These are phyloP conservation scores for Lucilia sericata DNA, from an alignment of 1,140 invertebrate genomes.

Conservation along the genomic window DNA sequence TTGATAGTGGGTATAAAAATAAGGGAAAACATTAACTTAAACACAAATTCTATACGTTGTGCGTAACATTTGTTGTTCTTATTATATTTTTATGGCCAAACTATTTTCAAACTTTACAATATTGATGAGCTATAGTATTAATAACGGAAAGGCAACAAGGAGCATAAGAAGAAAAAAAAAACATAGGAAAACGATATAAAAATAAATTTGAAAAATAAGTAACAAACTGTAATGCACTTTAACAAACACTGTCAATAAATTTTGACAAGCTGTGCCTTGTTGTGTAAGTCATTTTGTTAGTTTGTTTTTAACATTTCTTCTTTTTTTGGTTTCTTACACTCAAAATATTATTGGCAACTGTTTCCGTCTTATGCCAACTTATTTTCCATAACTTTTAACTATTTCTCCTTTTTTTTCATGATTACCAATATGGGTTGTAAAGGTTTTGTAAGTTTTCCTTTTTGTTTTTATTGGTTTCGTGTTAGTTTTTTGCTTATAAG, in stretches of 20 bases:
- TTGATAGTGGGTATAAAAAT: too few relatives aligned
- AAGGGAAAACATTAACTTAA: too few relatives aligned
- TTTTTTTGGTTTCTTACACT: background rate
- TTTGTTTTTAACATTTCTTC: background rate
- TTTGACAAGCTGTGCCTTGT: slow-evolving; percentile 25
- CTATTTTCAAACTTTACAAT: too few relatives aligned
- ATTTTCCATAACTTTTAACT: slow-evolving; percentile 1
- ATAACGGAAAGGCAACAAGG: too few relatives aligned
- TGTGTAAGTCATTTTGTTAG: background rate
- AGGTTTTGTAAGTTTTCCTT: background rate
- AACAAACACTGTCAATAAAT: slow-evolving; percentile 24
- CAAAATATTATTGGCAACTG: slow-evolving; percentile 18
- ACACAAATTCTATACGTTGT: too few relatives aligned
- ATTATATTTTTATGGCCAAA: too few relatives aligned
- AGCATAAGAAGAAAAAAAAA: background rate
- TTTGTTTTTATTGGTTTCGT: too few relatives aligned
- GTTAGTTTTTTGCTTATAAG: too few relatives aligned
- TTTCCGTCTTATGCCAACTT: slow-evolving; percentile 13
- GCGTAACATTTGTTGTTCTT: too few relatives aligned
- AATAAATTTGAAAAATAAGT: background rate
- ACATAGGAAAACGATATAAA: background rate
- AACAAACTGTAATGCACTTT: slow-evolving; percentile 3
- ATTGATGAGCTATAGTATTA: too few relatives aligned
- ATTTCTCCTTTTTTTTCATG: background rate
- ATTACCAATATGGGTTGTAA: background rate